These are phyloP conservation scores for Galeruca laticollis DNA, from an alignment of 2,888 invertebrate species.

Conservation along the genomic window DNA sequence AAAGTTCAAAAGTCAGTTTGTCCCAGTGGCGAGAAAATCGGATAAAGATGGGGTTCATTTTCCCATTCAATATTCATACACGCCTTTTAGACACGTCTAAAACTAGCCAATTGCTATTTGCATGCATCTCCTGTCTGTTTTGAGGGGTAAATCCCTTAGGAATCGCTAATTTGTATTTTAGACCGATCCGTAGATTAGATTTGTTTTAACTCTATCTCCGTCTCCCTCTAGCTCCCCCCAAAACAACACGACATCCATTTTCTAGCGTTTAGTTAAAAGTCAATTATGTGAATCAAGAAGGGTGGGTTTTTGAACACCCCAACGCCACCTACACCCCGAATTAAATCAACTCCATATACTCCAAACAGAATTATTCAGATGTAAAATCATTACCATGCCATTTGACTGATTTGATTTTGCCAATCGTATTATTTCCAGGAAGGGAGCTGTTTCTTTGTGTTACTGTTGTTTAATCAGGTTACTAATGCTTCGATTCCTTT, in stretches of 20 bases:
- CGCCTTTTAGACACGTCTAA: slow-evolving; percentile 57
- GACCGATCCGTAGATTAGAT: slow-evolving; percentile 66
- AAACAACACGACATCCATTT: slow-evolving; percentile 66
- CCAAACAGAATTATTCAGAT: slow-evolving; percentile 57
- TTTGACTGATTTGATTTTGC: slow-evolving; percentile 49
- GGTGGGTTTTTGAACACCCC: slow-evolving; percentile 38
- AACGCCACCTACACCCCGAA: slow-evolving; percentile 48
- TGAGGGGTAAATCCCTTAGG: slow-evolving; percentile 57
- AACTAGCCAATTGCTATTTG: slow-evolving; percentile 66
- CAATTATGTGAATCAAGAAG: slow-evolving; percentile 63
- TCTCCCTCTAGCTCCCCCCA: slow-evolving; percentile 50
- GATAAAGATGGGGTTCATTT: slow-evolving; percentile 58
- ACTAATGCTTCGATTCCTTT: slow-evolving; percentile 24
- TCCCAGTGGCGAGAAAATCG: slow-evolving; percentile 58
- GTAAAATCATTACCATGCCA: slow-evolving; percentile 56
- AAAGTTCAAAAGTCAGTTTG: slow-evolving; percentile 51
- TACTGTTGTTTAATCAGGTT: slow-evolving; percentile 34
- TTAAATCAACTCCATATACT: slow-evolving; percentile 57
- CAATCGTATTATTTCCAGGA: slow-evolving; percentile 40
- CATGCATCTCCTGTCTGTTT: slow-evolving; percentile 55
- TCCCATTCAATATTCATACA: slow-evolving; percentile 45
- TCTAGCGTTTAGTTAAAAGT: slow-evolving; percentile 68
- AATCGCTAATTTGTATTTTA: slow-evolving; percentile 65
- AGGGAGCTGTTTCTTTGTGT: slow-evolving; percentile 37
- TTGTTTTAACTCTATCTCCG: slow-evolving; percentile 56